These are phyloP conservation scores for Lycocerus yunnanus DNA, from an alignment of 2,888 invertebrate genomes.

Conservation along the genomic window DNA sequence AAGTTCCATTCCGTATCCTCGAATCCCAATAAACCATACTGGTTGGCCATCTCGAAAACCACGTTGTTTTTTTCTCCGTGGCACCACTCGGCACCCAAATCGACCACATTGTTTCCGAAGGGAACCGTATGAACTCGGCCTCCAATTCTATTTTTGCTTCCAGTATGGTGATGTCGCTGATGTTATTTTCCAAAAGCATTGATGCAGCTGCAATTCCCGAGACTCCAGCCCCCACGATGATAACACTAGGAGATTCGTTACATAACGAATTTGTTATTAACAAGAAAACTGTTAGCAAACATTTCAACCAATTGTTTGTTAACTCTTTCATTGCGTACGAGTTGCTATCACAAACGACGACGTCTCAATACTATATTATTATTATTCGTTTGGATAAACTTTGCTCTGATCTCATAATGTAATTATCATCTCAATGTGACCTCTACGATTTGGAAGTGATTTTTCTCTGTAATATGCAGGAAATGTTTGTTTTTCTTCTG, in stretches of 20 bases:
- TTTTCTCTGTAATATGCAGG: background rate
- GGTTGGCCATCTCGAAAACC: conserved; percentile 46
- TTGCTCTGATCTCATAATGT: background rate
- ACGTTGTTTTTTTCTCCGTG: conserved; percentile 48
- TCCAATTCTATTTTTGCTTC: conserved; percentile 49
- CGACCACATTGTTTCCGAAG: conserved; percentile 38
- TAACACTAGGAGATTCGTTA: background rate
- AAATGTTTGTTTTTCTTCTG: background rate
- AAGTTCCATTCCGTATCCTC: background rate
- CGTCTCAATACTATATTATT: background rate
- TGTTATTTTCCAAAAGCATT: conserved; percentile 54
- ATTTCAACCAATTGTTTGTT: background rate
- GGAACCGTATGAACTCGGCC: conserved; percentile 44
- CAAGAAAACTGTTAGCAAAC: background rate
- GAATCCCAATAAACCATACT: conserved; percentile 41
- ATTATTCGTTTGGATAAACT: background rate
- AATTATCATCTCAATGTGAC: background rate
- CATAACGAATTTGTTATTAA: background rate
- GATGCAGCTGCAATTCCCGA: conserved; percentile 60
- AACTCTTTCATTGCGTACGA: background rate
- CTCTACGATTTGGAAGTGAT: background rate
- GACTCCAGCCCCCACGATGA: conserved; percentile 34
- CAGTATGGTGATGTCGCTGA: conserved; percentile 55
- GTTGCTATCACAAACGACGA: background rate
- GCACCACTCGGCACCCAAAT: conserved; percentile 50